Base-by-base conservation (phyloP, 2,113 vertebrate species). In the Donacobius atricapilla region DNA sequence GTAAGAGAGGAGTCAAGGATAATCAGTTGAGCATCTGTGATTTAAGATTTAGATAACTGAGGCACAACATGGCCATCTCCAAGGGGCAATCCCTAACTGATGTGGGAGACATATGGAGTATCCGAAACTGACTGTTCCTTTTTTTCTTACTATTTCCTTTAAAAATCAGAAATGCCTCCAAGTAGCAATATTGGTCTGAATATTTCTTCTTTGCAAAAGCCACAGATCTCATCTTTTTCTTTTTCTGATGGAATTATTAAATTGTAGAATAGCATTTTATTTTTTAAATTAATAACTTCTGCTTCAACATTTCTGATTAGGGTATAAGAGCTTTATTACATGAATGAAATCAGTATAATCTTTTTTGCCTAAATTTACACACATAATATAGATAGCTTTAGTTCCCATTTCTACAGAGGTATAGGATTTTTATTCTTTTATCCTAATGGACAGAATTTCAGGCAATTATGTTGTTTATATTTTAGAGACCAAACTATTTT, bases 391-490 rank as follows among this genome's bases (percentile, higher is more conserved):
- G 39, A 71, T 57, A 39, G 48, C 5, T 89, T 95, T 76, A 39
- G 33, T 76, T 87, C 48, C 17, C 56, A 19, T 48, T 93, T 92
- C 61, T 94, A 57, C 73, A 90, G 37, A 88, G 28, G 45, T 85
- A 80, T 37, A 79, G 70, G 91, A 85, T 83, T 87, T 71, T 87
- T 87, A 37, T 88, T 91, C 14, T 33, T 80, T 93, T 91, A 45
- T 76, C 20, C 9, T 65, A 89, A 91, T 28, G 33, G 78, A 76
- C 37, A 91, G 53, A 91, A 84, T 92, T 94, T 93, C 87, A 93
- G 44, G 65, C 37, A 95, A 96, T 94, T 96, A 82, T 81, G 31
- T 57, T 84, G 61, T 87, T 94, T 82, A 48, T 87, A 75, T 87
- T 92, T 95, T 73, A 61, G 42, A 87, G 40, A 45, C 18, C 18